Evolutionary conservation across 2,888 invertebrate genomes (phyloP).

Genomic region (Dyspetes luteomarginatus): DNA sequence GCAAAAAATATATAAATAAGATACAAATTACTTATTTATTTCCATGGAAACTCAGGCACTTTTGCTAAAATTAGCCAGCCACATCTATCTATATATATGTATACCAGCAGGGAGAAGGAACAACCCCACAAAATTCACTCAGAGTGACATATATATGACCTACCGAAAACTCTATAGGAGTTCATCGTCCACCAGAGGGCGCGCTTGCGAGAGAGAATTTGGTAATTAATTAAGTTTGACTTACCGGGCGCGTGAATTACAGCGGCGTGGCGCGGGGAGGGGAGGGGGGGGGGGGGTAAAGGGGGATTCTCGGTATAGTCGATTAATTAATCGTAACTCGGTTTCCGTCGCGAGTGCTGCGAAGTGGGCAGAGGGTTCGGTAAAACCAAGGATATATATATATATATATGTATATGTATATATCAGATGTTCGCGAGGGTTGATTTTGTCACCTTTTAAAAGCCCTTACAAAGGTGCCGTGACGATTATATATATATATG

Average conservation of each 20-base stretch:
- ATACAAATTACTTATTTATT: no score
- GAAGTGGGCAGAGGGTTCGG: constrained; percentile 8
- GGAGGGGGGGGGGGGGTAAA: constrained; percentile 25
- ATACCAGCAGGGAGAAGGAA: neutral
- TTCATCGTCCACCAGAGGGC: constrained; percentile 43
- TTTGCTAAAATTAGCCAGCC: no score
- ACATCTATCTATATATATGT: no score
- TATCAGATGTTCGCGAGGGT: constrained; percentile 54
- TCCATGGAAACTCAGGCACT: no score
- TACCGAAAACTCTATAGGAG: no score
- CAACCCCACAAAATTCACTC: constrained; percentile 16
- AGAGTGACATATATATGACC: neutral
- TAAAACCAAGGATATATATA: constrained; percentile 20
- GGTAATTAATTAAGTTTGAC: constrained; percentile 82
- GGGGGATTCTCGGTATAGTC: constrained; percentile 68
- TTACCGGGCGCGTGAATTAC: constrained; percentile 80
- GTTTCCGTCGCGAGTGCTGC: constrained; percentile 55
- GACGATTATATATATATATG: constrained; percentile 25
- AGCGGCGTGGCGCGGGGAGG: constrained; percentile 66
- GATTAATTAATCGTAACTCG: constrained; percentile 82
- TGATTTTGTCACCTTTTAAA: constrained; percentile 79
- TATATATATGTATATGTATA: neutral
- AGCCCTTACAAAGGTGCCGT: constrained; percentile 59
- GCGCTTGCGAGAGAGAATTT: constrained; percentile 47
- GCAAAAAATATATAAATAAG: no score